These are phyloP conservation scores for cattle (Bos taurus) DNA, from an alignment of 2,113 vertebrate species.

Conservation along the genomic window DNA sequence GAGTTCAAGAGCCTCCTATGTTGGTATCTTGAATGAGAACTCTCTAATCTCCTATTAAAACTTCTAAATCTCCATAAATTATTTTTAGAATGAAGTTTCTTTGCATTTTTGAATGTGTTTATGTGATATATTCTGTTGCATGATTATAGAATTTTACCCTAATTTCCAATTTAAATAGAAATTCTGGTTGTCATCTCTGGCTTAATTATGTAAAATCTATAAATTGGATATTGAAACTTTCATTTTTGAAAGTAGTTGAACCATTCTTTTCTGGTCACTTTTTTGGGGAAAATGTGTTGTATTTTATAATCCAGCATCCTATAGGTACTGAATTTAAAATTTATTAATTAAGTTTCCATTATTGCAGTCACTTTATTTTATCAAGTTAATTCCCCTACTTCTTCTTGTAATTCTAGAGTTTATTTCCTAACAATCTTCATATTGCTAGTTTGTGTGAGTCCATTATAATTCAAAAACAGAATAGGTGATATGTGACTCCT, in stretches of 20 bases:
- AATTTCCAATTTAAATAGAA: background rate
- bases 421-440: constrained; percentile 80
- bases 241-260: background rate
- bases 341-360: constrained; percentile 55
- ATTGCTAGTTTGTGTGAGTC: constrained; percentile 76
- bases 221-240: background rate
- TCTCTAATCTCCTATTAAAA: background rate
- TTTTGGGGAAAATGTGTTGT: background rate
- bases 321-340: background rate
- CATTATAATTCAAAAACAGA: constrained; percentile 68
- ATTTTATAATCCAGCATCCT: constrained; percentile 31
- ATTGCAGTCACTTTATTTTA: constrained; percentile 63
- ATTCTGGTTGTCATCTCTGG: background rate
- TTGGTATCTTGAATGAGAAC: background rate
- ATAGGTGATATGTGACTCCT: constrained; percentile 71
- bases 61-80: background rate
- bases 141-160: background rate
- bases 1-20: background rate
- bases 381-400: constrained; percentile 71
- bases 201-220: background rate
- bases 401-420: constrained; percentile 70
- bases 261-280: background rate
- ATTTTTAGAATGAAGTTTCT: background rate
- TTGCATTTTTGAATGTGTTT: background rate
- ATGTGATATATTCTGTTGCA: background rate